A percentile compares a stretch with the other conserved stretches of the same genome.
Conservation (phyloP, 2,797 vertebrate species). For the Poeciliopsis paucimaculata region DNA sequence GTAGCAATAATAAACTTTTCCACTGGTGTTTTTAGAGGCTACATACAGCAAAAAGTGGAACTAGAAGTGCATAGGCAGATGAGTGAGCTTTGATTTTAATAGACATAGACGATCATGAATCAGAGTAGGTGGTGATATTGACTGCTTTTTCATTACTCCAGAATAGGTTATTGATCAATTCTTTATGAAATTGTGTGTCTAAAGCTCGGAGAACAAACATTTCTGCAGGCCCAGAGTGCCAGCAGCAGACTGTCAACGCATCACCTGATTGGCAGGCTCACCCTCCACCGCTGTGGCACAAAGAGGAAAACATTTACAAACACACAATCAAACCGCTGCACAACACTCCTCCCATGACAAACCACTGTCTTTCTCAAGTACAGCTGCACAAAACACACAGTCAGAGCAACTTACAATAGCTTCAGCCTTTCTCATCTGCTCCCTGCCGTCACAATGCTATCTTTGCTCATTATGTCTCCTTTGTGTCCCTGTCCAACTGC, state of each 20-base stretch:
- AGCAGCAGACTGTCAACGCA: constrained; percentile 25
- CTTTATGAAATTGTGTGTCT: constrained; percentile 57
- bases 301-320: constrained; percentile 29
- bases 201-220: constrained; percentile 10
- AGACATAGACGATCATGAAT: constrained; percentile 37
- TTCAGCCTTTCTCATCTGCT: constrained; percentile 45
- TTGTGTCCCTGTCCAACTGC: constrained; percentile 64
- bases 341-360: constrained; percentile 23
- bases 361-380: constrained; percentile 12
- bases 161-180: constrained; percentile 67
- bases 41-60: neutral
- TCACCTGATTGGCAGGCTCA: constrained; percentile 50
- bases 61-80: neutral
- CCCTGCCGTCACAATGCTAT: constrained; percentile 64
- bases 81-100: constrained; percentile 21
- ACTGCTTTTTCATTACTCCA: constrained; percentile 64
- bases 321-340: constrained; percentile 32
- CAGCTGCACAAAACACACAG: constrained; percentile 16
- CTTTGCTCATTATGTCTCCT: constrained; percentile 73
- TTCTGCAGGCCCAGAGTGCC: constrained; percentile 2
- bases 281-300: constrained; percentile 28
- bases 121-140: constrained; percentile 62
- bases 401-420: constrained; percentile 32
- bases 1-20: neutral
- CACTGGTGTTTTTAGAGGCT: neutral